Base-by-base conservation (phyloP, 1,140 invertebrate species). In the Drosophila sechellia region DNA sequence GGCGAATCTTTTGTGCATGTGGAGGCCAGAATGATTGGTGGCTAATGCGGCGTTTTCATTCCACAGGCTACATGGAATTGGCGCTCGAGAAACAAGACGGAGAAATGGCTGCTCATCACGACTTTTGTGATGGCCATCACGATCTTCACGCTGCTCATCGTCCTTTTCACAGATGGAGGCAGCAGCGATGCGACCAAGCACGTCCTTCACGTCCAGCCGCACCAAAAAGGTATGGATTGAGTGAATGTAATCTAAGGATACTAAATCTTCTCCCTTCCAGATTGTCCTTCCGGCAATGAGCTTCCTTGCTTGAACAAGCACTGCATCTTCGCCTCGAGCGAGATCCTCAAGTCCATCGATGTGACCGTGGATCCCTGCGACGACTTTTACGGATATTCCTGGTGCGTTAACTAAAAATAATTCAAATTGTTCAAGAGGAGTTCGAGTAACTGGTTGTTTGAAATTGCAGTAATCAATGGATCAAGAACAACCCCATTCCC, bases 361-460 rank as follows among this genome's bases (percentile, higher is more conserved):
- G 91, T 92, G 0, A 93, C 92, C 1, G 94, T 96, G 3, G 94
- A 98, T 92, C 98, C 98, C 0, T 99, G 98, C 92, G 94, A 97
- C 8, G 97, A 99, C 92, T 99, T 99, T 93, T 99, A 99, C 92
- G 94, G 96, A 57, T 99, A 97, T 92, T 95, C 98, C 0, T 99
- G 98, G 90, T 92, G 71, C 54, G 59, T 42, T n/a, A 10, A 31
- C 3, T 11, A 3, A 40, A 17, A 17, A 2, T 40, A 4, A 42
- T 13, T 39, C 5, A 5, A 0, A 39, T n/a, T 5, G 5, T n/a
- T 5, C 37, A 2, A n/a, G 5, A n/a, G 5, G 13, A 39, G 31
- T 31, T 8, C 31, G 1, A 31, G 31, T 31, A 31, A 31, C 31
- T 8, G 2, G 3, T 10, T 31, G 31, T 2, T 8, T 31, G 6